Conservation (phyloP, 1,140 invertebrate genomes). For the Drosophila subpulchrella region DNA sequence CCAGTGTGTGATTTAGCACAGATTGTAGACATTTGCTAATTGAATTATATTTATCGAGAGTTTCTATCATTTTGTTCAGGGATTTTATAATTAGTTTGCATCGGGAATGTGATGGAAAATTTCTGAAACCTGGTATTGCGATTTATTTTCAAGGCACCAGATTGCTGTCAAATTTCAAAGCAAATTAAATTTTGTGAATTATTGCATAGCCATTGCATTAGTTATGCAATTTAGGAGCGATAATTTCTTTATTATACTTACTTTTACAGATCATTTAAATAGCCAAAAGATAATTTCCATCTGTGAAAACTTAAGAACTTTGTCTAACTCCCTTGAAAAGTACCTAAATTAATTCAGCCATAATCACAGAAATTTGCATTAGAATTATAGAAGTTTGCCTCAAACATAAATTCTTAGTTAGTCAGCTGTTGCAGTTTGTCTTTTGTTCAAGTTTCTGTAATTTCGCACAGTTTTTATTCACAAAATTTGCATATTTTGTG, state of each 20-base stretch:
- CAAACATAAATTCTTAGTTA: conserved; percentile 7
- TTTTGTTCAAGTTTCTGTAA: conserved; percentile 35
- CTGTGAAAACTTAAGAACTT: background rate
- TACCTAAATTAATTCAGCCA: conserved; percentile 4
- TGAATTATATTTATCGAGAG: conserved; percentile 51
- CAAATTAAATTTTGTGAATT: too few relatives aligned
- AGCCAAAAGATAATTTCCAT: background rate
- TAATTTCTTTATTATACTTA: too few relatives aligned
- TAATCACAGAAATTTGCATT: conserved; percentile 25
- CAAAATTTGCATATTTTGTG: conserved; percentile 42
- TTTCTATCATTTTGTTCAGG: conserved; percentile 8
- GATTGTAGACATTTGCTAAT: conserved; percentile 50
- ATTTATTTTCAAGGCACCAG: background rate
- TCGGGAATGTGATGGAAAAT: background rate
- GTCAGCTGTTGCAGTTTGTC: conserved; percentile 36
- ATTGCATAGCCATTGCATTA: too few relatives aligned
- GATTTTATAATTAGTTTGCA: conserved; percentile 42
- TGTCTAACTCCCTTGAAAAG: background rate
- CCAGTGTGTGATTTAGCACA: conserved; percentile 36
- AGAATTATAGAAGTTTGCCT: conserved; percentile 23
- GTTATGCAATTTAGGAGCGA: too few relatives aligned
- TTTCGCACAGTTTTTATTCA: conserved; percentile 40
- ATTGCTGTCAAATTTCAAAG: background rate
- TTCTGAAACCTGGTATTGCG: background rate
- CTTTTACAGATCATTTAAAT: too few relatives aligned